Conservation (phyloP, 2,888 invertebrate genomes). For the Lapara coniferarum region DNA sequence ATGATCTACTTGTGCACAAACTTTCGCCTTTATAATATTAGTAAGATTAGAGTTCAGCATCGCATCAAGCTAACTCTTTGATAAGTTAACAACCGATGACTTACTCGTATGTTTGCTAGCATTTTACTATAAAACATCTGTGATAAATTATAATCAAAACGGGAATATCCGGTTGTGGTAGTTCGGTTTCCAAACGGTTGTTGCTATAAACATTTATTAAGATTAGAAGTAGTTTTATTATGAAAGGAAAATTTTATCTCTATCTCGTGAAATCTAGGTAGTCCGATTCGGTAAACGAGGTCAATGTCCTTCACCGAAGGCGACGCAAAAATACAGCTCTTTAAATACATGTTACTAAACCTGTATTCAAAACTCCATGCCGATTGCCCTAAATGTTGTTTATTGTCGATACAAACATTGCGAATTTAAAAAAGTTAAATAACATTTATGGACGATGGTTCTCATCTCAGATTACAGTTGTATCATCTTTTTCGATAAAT, state of each 20-base stretch:
- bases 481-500: background rate
- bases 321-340: background rate
- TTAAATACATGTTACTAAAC: slow-evolving; percentile 11
- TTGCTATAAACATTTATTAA: background rate
- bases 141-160: too few relatives aligned
- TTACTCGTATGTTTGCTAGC: too few relatives aligned
- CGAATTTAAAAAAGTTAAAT: background rate
- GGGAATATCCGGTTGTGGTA: too few relatives aligned
- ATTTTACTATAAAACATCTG: too few relatives aligned
- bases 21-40: too few relatives aligned
- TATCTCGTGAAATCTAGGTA: slow-evolving; percentile 2
- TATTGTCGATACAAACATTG: background rate
- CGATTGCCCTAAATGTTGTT: background rate
- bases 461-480: background rate
- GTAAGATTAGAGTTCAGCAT: too few relatives aligned
- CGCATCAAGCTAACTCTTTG: too few relatives aligned
- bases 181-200: background rate
- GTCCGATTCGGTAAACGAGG: slow-evolving; percentile 12
- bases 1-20: too few relatives aligned
- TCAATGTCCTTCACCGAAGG: slow-evolving; percentile 21
- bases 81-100: too few relatives aligned
- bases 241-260: background rate
- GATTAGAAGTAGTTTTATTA: background rate
- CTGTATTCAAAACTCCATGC: slow-evolving; percentile 8
- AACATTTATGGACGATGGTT: background rate